Base-by-base conservation (phyloP, 2,888 invertebrate genomes). In the Apodemia zela region DNA sequence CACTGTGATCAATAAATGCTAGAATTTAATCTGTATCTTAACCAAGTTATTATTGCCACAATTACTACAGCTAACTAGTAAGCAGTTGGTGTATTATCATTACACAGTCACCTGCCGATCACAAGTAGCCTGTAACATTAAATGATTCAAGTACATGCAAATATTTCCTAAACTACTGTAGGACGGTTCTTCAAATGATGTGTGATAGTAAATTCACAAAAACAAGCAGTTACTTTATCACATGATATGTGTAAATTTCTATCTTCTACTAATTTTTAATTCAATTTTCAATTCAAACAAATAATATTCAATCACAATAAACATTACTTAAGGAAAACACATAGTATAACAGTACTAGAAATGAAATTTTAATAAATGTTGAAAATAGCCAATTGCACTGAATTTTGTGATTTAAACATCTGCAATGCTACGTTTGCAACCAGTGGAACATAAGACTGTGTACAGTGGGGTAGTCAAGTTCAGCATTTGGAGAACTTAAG, bases 401-500 rank as follows among this genome's bases (percentile, higher is more conserved):
- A 69, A 72, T 71, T 68, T 72, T 74, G 66, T 67, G 60, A 45
- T 71, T 47, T 66, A 62, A 64, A 61, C 64, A 69, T 69, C 13
- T 60, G 63, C 49, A 70, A 69, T 78, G 89, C 85, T 91, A 91
- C 85, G 91, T 90, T 72, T 91, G 91, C 77, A 91, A 78, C 91
- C 91, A 91, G 76, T 91, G 91, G 74, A 91, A 89, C 91, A 91
- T 91, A 70, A 91, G 89, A 74, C 89, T 90, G 81, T 91, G 91
- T 71, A 91, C 88, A 0, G 91, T 90, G 47, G 87, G 86, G 72
- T 89, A 90, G 78, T 91, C 91, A 11, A 91, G 79, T 76, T 90
- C 91, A 0, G 87, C 85, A 64, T 89, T 87, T 29, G 90, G 90
- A 61, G 87, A 84, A 72, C 82, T 85, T 33, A 91, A 80, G 68